Conservation (phyloP, 2,797 vertebrate species). For the Astyanax mexicanus region DNA sequence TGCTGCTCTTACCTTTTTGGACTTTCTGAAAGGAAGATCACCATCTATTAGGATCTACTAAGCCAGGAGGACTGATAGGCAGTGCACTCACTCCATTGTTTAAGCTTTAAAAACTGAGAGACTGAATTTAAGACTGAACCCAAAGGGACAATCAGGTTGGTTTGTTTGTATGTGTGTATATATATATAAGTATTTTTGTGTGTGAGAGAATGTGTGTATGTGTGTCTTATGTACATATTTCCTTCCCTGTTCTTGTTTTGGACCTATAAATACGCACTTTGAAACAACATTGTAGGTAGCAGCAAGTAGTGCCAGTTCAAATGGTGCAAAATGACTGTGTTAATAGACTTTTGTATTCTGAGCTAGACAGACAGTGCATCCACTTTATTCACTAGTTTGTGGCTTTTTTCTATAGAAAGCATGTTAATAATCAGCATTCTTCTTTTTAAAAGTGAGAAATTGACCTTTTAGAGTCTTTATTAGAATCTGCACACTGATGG, state of each 20-base stretch:
- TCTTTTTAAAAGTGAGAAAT: no score
- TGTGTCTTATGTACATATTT: slow-evolving; percentile 15
- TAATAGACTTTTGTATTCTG: neutral
- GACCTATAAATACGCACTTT: slow-evolving; percentile 21
- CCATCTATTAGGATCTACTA: slow-evolving; percentile 20
- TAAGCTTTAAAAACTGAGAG: slow-evolving; percentile 38
- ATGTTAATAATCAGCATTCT: neutral
- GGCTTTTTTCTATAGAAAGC: neutral
- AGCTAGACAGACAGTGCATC: neutral
- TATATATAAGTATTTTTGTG: no score
- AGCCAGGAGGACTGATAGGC: slow-evolving; percentile 21
- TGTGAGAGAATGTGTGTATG: no score
- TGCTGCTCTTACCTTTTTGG: neutral
- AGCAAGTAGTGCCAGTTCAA: neutral
- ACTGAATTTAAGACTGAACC: slow-evolving; percentile 21
- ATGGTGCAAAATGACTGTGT: neutral
- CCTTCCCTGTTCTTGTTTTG: neutral
- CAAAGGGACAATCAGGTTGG: slow-evolving; percentile 29
- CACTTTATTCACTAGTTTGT: neutral
- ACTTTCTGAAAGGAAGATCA: slow-evolving; percentile 15
- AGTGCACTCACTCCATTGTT: slow-evolving; percentile 26
- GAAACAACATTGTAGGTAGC: slow-evolving; percentile 10
- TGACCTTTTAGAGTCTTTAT: neutral
- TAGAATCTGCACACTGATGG: neutral
- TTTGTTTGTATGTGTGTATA: slow-evolving; percentile 11